phyloP scores from a whole-genome alignment of 1,140 invertebrate genomes.

The Drosophila nasuta region DNA sequence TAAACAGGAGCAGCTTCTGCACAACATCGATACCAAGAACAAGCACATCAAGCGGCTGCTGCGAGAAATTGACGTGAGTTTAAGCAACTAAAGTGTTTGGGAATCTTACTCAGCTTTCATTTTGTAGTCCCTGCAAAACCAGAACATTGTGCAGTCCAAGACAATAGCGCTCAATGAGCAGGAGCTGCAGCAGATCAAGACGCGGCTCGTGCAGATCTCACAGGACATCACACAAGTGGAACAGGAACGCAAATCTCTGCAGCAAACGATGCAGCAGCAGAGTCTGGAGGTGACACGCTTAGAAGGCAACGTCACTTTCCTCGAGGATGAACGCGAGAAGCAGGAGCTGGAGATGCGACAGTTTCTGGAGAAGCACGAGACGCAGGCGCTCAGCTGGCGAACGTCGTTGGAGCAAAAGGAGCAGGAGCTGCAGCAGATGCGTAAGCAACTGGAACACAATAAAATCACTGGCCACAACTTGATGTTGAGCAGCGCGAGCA shows the following conservation, averaged over 20 bases:
- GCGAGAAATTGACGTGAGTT: slow-evolving; percentile 75
- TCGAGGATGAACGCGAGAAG: slow-evolving; percentile 78
- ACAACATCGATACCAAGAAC: slow-evolving; percentile 80
- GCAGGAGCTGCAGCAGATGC: slow-evolving; percentile 56
- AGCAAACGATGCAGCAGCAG: slow-evolving; percentile 57
- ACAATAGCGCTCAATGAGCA: slow-evolving; percentile 73
- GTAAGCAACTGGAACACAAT: slow-evolving; percentile 35
- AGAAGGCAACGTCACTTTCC: slow-evolving; percentile 73
- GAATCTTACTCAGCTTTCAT: not conserved
- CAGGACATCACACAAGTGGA: slow-evolving; percentile 67
- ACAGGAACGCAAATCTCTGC: slow-evolving; percentile 62
- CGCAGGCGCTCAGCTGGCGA: slow-evolving; percentile 62
- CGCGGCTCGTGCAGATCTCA: slow-evolving; percentile 60
- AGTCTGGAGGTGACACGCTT: slow-evolving; percentile 64
- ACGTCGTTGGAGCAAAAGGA: slow-evolving; percentile 70
- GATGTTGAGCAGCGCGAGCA: slow-evolving; percentile 35
- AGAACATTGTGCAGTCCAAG: slow-evolving; percentile 78
- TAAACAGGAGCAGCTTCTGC: slow-evolving; percentile 79
- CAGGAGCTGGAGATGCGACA: slow-evolving; percentile 74
- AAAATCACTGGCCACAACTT: slow-evolving; percentile 1
- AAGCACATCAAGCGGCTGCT: slow-evolving; percentile 84
- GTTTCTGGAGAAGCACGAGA: slow-evolving; percentile 72
- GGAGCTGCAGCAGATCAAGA: slow-evolving; percentile 62
- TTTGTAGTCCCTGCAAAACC: slow-evolving; percentile 71
- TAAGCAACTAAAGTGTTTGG: not conserved